These are phyloP conservation scores for Apodemia mormo DNA, from an alignment of 2,888 invertebrate species.

Conservation along the genomic window DNA sequence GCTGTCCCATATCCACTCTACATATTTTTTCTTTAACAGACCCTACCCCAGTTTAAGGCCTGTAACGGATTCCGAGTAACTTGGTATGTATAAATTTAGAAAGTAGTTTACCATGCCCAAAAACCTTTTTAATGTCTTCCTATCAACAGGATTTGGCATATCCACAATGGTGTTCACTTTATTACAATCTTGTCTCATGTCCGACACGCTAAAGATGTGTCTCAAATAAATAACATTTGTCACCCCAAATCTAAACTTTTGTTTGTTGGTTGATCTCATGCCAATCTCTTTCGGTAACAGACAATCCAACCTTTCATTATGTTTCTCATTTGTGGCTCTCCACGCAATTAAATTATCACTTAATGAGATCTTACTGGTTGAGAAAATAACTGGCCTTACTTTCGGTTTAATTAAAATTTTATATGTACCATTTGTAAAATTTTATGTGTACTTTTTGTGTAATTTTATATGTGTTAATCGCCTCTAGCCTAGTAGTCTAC, in stretches of 20 bases:
- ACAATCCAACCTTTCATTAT: conserved; percentile 26
- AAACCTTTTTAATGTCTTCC: conserved; percentile 36
- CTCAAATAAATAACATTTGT: conserved; percentile 34
- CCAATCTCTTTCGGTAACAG: conserved; percentile 29
- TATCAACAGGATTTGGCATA: conserved; percentile 34
- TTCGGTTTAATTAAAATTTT: too few species aligned
- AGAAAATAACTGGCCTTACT: background rate
- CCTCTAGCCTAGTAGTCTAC: too few species aligned
- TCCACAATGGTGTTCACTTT: conserved; percentile 35
- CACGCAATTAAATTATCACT: conserved; percentile 32
- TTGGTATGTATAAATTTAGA: conserved; percentile 38
- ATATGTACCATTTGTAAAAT: too few species aligned
- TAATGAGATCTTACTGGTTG: conserved; percentile 26
- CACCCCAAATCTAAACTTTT: conserved; percentile 33
- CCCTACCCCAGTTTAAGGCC: conserved; percentile 11
- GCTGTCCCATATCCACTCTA: conserved; percentile 30
- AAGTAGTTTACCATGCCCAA: conserved; percentile 39
- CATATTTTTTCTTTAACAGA: conserved; percentile 30
- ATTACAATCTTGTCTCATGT: conserved; percentile 28
- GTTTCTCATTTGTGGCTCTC: conserved; percentile 27
- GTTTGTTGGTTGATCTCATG: conserved; percentile 26
- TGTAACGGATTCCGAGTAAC: conserved; percentile 31
- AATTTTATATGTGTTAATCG: too few species aligned
- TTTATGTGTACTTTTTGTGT: too few species aligned
- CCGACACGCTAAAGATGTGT: conserved; percentile 22